Percentiles rank a stretch among this genome's conserved stretches.
Conservation (phyloP, 2,888 invertebrate species). For the Gymnosoma rotundatum region DNA sequence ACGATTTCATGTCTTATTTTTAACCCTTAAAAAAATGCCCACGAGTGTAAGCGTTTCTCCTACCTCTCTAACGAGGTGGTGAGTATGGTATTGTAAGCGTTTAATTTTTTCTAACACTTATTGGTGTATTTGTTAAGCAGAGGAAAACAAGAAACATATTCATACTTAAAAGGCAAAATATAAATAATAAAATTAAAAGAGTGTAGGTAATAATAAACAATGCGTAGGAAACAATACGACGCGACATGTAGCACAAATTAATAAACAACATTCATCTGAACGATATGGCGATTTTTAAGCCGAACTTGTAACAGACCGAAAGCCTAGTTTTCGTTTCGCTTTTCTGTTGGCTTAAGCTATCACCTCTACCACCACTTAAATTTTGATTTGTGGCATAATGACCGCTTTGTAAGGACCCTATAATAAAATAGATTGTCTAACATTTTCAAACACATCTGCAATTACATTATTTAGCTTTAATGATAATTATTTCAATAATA, state of each 20-base stretch:
- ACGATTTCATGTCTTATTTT: background rate
- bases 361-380: background rate
- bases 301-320: slow-evolving; percentile 21
- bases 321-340: slow-evolving; percentile 4
- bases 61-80: background rate
- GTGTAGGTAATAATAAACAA: slow-evolving; percentile 67
- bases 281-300: slow-evolving; percentile 27
- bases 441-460: background rate
- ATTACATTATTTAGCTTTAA: no score
- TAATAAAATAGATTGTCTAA: background rate
- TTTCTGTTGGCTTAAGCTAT: slow-evolving; percentile 19
- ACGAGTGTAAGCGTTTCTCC: slow-evolving; percentile 17
- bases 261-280: slow-evolving; percentile 32
- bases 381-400: slow-evolving; percentile 17
- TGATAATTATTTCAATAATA: background rate
- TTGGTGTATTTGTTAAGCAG: slow-evolving; percentile 28
- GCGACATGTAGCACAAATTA: slow-evolving; percentile 58
- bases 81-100: slow-evolving; percentile 22
- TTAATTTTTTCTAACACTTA: slow-evolving; percentile 40
- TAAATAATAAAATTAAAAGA: slow-evolving; percentile 47
- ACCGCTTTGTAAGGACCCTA: slow-evolving; percentile 27
- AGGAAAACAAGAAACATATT: slow-evolving; percentile 34
- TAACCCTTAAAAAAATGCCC: slow-evolving; percentile 8
- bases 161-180: slow-evolving; percentile 58
- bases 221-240: slow-evolving; percentile 69